Conservation (phyloP, 2,113 vertebrate species). For the Antechinus flavipes region DNA sequence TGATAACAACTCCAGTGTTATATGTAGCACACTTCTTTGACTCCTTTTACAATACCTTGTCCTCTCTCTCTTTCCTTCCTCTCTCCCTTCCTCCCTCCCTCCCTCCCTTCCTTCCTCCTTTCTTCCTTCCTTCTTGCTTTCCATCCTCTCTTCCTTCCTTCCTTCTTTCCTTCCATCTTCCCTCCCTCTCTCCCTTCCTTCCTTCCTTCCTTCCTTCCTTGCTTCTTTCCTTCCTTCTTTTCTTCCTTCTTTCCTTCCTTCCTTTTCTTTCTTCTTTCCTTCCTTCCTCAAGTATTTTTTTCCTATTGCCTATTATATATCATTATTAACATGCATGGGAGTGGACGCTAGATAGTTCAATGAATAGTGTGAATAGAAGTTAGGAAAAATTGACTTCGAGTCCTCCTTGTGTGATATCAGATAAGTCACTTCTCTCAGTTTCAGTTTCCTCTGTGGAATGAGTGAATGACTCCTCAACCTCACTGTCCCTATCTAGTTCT, state of each 20-base stretch:
- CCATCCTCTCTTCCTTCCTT: too few relatives aligned
- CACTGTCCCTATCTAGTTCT: background rate
- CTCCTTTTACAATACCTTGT: background rate
- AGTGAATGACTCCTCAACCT: background rate
- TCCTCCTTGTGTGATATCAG: background rate
- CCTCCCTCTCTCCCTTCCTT: background rate
- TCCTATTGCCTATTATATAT: background rate
- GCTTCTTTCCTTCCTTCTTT: background rate
- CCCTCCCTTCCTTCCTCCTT: too few relatives aligned
- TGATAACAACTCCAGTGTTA: background rate
- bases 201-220: background rate
- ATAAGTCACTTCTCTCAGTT: background rate
- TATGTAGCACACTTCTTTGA: background rate
- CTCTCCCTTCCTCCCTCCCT: too few relatives aligned
- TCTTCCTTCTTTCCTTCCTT: slow-evolving; percentile 13
- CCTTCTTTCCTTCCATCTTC: too few relatives aligned
- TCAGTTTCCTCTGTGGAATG: background rate
- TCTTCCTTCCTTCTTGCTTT: too few relatives aligned
- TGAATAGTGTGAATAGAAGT: background rate
- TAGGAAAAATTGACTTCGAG: background rate
- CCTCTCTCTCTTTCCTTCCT: background rate
- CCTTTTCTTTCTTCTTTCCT: background rate
- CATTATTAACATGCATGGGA: background rate
- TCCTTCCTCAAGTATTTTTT: background rate
- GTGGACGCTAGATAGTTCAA: background rate